A percentile compares a stretch with the other conserved stretches of the same genome.
Evolutionary conservation across 2,113 vertebrate genomes (phyloP).

Genomic region (Falcunculus frontatus): DNA sequence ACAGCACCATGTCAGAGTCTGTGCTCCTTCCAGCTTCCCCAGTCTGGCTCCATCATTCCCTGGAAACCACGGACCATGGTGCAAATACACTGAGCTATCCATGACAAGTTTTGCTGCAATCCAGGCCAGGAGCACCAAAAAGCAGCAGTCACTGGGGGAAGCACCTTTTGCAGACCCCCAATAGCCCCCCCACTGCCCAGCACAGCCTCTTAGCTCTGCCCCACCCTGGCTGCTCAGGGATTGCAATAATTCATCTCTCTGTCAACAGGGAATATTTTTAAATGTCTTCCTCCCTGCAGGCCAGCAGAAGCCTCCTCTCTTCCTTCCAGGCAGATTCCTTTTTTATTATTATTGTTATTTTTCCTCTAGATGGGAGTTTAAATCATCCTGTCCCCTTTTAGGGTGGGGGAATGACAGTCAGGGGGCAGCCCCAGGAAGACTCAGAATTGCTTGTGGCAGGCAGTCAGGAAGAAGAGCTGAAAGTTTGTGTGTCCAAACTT

Average conservation of each 20-base stretch:
- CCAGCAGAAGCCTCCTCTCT: background rate
- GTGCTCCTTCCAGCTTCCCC: background rate
- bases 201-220: background rate
- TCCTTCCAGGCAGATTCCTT: background rate
- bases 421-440: background rate
- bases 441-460: background rate
- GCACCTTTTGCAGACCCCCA: background rate
- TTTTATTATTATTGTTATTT: background rate
- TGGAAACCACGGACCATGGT: rapidly evolving
- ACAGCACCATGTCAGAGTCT: rapidly evolving
- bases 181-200: rapidly evolving
- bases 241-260: background rate
- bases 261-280: constrained; percentile 18
- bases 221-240: background rate
- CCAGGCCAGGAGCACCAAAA: background rate
- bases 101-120: background rate
- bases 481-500: background rate
- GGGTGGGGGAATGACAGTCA: background rate
- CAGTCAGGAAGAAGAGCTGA: background rate
- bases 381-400: background rate
- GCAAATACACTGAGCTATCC: background rate
- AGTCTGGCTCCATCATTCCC: background rate
- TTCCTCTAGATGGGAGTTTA: background rate
- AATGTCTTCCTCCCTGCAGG: background rate
- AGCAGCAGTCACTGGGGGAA: background rate